Evolutionary conservation across 2,888 invertebrate genomes (phyloP).

Genomic region (Mythimna impura): DNA sequence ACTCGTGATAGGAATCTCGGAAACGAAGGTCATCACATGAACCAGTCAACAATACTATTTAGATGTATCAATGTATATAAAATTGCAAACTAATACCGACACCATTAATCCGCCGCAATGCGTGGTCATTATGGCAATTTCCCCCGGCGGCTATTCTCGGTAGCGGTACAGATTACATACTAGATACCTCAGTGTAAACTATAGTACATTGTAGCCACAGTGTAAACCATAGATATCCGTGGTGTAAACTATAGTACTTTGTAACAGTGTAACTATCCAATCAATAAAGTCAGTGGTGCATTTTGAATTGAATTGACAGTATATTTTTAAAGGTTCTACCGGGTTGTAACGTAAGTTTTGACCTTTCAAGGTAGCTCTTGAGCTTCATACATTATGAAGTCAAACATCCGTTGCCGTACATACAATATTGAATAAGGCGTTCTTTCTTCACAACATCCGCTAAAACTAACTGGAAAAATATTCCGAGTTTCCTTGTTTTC

Average conservation of each 20-base stretch:
- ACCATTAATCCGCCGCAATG: slow-evolving; percentile 41
- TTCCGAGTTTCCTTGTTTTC: no score
- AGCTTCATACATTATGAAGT: background rate
- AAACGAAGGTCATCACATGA: background rate
- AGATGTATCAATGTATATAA: slow-evolving; percentile 11
- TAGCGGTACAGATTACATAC: slow-evolving; percentile 29
- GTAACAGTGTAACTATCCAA: slow-evolving; percentile 14
- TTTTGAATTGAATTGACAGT: background rate
- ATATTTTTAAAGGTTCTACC: background rate
- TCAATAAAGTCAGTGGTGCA: background rate
- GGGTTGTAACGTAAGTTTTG: background rate
- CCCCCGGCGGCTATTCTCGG: slow-evolving; percentile 33
- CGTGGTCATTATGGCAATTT: slow-evolving; percentile 47
- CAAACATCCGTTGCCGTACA: no score
- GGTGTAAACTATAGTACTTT: slow-evolving; percentile 15
- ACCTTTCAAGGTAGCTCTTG: background rate
- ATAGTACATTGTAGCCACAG: slow-evolving; percentile 9
- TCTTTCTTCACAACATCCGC: no score
- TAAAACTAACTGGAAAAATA: no score
- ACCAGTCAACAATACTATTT: background rate
- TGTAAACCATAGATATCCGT: no score
- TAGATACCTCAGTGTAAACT: slow-evolving; percentile 31
- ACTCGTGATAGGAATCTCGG: background rate
- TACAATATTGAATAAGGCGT: no score
- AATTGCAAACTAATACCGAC: slow-evolving; percentile 18